These are phyloP conservation scores for Drosophila sulfurigaster DNA, from an alignment of 1,140 invertebrate genomes.

Conservation along the genomic window DNA sequence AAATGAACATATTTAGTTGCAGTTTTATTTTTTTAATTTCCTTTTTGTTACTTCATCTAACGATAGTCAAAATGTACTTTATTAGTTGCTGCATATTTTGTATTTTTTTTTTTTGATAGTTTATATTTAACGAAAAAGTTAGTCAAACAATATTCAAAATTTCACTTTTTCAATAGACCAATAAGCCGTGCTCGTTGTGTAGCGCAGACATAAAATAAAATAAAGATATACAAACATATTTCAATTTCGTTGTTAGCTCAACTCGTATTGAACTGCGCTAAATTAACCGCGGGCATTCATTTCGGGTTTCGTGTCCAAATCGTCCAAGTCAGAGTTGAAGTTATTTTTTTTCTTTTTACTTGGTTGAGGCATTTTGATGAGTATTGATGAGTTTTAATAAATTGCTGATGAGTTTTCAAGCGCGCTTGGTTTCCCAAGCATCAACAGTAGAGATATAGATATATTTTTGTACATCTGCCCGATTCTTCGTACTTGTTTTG, in stretches of 20 bases:
- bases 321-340: slow-evolving; percentile 15
- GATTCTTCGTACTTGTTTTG: slow-evolving; percentile 43
- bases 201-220: slow-evolving; percentile 35
- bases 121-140: no score
- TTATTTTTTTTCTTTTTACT: slow-evolving; percentile 6
- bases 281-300: slow-evolving; percentile 78
- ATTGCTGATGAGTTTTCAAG: slow-evolving; percentile 77
- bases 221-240: slow-evolving; percentile 70
- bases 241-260: slow-evolving; percentile 66
- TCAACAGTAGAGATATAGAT: slow-evolving; percentile 14
- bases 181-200: slow-evolving; percentile 16
- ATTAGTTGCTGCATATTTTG: no score
- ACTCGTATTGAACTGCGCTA: slow-evolving; percentile 64
- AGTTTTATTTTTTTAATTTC: no score
- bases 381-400: slow-evolving; percentile 84
- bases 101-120: no score
- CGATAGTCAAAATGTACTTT: no score
- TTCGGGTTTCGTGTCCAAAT: slow-evolving; percentile 39
- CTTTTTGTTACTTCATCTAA: no score
- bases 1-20: no score
- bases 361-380: slow-evolving; percentile 70
- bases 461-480: slow-evolving; percentile 22
- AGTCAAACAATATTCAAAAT: background rate
- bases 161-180: background rate
- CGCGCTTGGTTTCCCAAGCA: slow-evolving; percentile 52